Percentiles rank a stretch among this genome's conserved stretches.
Evolutionary conservation across 2,113 vertebrate species (phyloP).

Genomic region (Calonectris borealis): DNA sequence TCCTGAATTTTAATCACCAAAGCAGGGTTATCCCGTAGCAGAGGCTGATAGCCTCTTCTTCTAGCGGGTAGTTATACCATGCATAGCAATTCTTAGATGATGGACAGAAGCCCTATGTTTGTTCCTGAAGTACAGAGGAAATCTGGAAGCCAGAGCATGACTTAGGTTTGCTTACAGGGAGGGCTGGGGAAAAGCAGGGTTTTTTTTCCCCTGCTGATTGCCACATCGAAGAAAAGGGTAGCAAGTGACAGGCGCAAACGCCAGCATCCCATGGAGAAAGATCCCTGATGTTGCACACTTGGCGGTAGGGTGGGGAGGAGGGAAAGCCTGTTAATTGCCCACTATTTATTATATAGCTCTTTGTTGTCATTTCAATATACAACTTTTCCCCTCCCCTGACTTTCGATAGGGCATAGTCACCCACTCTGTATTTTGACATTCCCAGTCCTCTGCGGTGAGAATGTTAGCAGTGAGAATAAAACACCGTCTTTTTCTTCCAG

Average conservation of each 20-base stretch:
- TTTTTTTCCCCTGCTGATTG: neutral
- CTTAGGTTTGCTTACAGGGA: neutral
- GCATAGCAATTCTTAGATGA: neutral
- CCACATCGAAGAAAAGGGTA: neutral
- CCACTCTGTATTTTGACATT: neutral
- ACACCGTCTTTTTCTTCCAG: neutral
- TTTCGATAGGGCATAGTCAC: neutral
- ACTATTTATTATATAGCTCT: neutral
- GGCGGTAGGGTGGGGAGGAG: neutral
- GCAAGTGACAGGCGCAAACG: neutral
- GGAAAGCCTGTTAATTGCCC: neutral
- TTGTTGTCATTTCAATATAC: neutral
- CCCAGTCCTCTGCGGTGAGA: neutral
- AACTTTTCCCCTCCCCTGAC: neutral
- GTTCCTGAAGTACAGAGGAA: neutral
- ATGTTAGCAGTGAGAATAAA: neutral
- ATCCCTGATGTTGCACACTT: neutral
- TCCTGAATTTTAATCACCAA: neutral
- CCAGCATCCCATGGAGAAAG: neutral
- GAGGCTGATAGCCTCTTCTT: neutral
- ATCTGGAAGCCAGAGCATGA: neutral
- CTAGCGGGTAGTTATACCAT: neutral
- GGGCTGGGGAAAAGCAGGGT: neutral
- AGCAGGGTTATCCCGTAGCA: neutral
- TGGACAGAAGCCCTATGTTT: neutral